A percentile compares a stretch with the other conserved stretches of the same genome.
Conservation (phyloP, 2,113 vertebrate genomes). For the Grus americana region DNA sequence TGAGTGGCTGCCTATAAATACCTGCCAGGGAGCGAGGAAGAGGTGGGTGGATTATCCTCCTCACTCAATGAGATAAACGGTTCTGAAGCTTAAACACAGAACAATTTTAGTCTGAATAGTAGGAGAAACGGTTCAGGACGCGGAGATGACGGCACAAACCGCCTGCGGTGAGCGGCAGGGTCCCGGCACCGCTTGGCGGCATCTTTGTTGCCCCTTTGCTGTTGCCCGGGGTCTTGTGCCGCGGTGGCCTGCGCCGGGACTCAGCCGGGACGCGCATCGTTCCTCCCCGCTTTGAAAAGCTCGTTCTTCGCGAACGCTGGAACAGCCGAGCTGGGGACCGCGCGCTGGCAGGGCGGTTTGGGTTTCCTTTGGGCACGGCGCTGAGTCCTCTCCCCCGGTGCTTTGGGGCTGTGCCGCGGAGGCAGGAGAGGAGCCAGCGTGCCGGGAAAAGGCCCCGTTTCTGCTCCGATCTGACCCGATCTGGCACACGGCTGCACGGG, state of each 20-base stretch:
- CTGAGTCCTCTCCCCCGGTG: not conserved
- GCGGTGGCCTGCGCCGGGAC: fast-evolving
- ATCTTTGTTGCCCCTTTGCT: not conserved
- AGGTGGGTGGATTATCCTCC: slow-evolving; percentile 66
- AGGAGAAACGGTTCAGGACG: slow-evolving; percentile 24
- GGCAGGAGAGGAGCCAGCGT: not conserved
- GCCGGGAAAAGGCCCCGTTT: not conserved
- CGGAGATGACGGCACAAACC: not conserved
- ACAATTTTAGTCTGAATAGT: slow-evolving; percentile 65
- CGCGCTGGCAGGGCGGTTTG: fast-evolving
- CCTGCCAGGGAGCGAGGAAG: slow-evolving; percentile 60
- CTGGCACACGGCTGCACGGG: fast-evolving
- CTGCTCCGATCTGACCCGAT: not conserved
- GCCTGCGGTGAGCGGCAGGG: not conserved
- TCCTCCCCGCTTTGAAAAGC: not conserved
- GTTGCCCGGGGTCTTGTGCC: fast-evolving
- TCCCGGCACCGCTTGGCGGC: not conserved
- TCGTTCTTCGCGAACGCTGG: not conserved
- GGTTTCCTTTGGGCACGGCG: fast-evolving
- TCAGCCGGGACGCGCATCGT: not conserved
- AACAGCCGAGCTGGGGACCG: fast-evolving
- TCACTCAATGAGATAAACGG: slow-evolving; percentile 69
- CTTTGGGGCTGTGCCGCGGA: fast-evolving
- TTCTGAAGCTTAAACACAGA: slow-evolving; percentile 61
- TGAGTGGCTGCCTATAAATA: slow-evolving; percentile 65